Evolutionary conservation across 2,888 invertebrate species (phyloP), one percentile per base, ranked within the genome.

Genomic region (Tineola bisselliella): DNA sequence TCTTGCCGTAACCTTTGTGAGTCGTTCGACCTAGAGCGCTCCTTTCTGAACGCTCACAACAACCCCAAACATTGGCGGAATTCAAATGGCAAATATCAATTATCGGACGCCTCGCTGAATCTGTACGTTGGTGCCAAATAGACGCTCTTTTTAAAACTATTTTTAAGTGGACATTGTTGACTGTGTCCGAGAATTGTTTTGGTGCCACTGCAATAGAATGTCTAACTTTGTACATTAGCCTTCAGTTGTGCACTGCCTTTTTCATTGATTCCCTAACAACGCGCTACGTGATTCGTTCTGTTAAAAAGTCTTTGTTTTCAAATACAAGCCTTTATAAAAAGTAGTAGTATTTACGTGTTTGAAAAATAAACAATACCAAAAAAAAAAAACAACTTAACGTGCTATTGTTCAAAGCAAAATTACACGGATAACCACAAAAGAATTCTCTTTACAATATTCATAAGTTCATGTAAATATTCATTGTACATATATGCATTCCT

Each of bases 61-160:
- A 18, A 15, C 54, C 65, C 67, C 68, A 68, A 71, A 73, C 75
- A 70, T 74, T 67, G 70, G 68, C 70, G 73, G 79, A 77, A 79
- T 80, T 75, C 73, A 74, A 76, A 79, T 77, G 71, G 74, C 71
- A 76, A 78, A 78, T 79, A 79, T 74, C 76, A 78, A 76, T 76
- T 76, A 76, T 73, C 72, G 70, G 67, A 58, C 58, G 58, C 33
- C 33, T 58, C 58, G 33, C 31, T 58, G 58, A 58, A 58, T 33
- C 17, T 3, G 17, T 25, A 10, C 38, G 25, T 25, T 18, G 6
- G 54, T 54, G 25, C 54, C 54, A 54, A 54, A 54, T 25, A 19
- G 48, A 54, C 54, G 19, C 54, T 54, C 54, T 54, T 54, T 48
- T 54, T 54, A 54, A 18, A 54, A 25, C 54, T 19, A 54, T 25